These are phyloP conservation scores for Chrysolina americana DNA, from an alignment of 2,888 invertebrate genomes.

Conservation along the genomic window DNA sequence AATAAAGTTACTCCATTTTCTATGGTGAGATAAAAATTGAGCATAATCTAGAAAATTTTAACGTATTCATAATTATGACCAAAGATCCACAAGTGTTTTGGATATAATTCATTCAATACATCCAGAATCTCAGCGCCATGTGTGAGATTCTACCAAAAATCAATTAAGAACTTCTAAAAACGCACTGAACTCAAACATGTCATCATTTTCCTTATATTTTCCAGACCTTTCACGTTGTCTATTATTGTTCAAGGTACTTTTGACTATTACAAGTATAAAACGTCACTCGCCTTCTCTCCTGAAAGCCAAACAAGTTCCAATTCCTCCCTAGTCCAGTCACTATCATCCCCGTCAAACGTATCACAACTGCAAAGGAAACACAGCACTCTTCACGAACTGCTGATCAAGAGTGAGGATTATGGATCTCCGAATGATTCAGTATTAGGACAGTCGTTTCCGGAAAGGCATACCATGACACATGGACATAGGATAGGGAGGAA, in stretches of 20 bases:
- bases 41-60: too few species aligned
- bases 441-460: constrained; percentile 51
- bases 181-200: too few species aligned
- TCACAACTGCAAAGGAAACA: constrained; percentile 64
- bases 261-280: constrained; percentile 57
- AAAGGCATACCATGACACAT: constrained; percentile 37
- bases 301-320: constrained; percentile 78
- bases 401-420: constrained; percentile 77
- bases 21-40: too few species aligned
- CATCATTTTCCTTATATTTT: background rate
- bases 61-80: too few species aligned
- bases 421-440: constrained; percentile 73
- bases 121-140: too few species aligned
- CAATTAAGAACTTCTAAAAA: too few species aligned
- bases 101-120: too few species aligned
- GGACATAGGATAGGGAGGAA: constrained; percentile 25
- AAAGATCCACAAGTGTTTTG: too few species aligned
- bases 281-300: constrained; percentile 75
- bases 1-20: too few species aligned
- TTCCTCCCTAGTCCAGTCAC: constrained; percentile 71
- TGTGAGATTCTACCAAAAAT: too few species aligned
- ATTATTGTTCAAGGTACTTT: constrained; percentile 4
- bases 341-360: constrained; percentile 69
- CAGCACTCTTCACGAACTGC: constrained; percentile 78
- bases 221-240: background rate